phyloP scores from a whole-genome alignment of 1,140 invertebrate species.

The Pseudomyrmex dendroicus region DNA sequence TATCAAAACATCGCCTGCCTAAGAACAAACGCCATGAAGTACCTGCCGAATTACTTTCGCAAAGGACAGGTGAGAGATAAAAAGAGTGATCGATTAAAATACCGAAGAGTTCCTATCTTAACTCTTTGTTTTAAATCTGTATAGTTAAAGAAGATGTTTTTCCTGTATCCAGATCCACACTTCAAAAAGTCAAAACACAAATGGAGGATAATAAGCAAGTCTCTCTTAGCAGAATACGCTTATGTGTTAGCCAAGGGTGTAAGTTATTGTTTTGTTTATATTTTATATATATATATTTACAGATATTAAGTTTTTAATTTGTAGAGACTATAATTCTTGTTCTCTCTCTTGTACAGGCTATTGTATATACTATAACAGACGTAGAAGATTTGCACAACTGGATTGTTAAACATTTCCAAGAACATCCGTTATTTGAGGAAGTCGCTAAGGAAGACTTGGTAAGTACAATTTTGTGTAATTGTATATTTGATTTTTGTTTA shows the following conservation, averaged over 20 bases:
- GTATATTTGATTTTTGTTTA: too few species aligned
- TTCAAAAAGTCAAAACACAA: constrained; percentile 99
- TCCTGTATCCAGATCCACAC: constrained; percentile 99
- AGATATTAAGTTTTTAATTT: constrained; percentile 39
- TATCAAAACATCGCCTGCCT: constrained; percentile 98
- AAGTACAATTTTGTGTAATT: constrained; percentile 12
- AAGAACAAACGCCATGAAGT: constrained; percentile 99
- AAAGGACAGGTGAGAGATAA: constrained; percentile 92
- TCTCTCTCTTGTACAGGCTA: constrained; percentile 87
- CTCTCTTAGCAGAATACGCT: constrained; percentile 97
- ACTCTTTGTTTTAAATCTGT: constrained; percentile 59
- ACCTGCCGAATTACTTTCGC: constrained; percentile 97
- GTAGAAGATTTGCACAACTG: constrained; percentile 98
- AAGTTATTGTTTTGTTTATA: constrained; percentile 76
- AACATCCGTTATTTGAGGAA: constrained; percentile 96
- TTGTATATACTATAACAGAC: constrained; percentile 99
- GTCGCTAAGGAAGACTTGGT: constrained; percentile 85
- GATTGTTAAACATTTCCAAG: constrained; percentile 97
- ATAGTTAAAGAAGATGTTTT: constrained; percentile 99
- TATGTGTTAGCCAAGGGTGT: constrained; percentile 95
- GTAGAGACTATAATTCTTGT: constrained; percentile 14
- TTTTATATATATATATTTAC: constrained; percentile 19
- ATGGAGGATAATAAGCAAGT: constrained; percentile 99
- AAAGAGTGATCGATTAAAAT: constrained; percentile 1
- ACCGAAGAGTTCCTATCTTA: neutral